These are phyloP conservation scores for Ahaetulla prasina DNA, from an alignment of 2,113 vertebrate genomes.

Conservation along the genomic window DNA sequence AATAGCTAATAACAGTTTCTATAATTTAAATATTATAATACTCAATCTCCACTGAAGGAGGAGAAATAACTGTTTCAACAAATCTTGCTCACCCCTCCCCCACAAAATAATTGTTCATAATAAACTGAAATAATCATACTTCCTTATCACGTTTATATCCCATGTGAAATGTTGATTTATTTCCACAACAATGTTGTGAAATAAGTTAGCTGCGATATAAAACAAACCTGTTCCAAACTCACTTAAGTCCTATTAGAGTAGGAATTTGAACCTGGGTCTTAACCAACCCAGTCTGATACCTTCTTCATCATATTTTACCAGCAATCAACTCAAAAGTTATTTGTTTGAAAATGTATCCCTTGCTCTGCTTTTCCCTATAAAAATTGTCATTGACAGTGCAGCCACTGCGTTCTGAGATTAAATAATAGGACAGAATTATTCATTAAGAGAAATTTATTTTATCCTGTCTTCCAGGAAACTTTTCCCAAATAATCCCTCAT, in stretches of 20 bases:
- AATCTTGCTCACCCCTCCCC: background rate
- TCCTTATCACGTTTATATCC: background rate
- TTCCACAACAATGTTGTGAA: background rate
- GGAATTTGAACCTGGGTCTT: background rate
- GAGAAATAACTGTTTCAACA: background rate
- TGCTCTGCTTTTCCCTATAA: rapidly evolving
- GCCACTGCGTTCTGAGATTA: rapidly evolving
- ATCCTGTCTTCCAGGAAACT: background rate
- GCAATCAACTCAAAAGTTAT: background rate
- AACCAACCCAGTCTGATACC: background rate
- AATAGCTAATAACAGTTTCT: conserved; percentile 53
- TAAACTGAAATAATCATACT: background rate
- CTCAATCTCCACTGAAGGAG: background rate
- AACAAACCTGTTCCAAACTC: background rate
- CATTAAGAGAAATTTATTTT: background rate
- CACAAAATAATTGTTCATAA: background rate
- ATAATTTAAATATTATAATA: conserved; percentile 25
- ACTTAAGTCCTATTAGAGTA: background rate
- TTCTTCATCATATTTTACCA: background rate
- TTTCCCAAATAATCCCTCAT: background rate
- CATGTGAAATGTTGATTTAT: background rate
- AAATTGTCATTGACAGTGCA: rapidly evolving
- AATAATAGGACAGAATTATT: background rate
- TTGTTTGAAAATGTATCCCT: background rate
- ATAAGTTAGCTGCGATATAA: background rate